phyloP scores from a whole-genome alignment of 2,113 vertebrate species.

The Trochalopteron elliotii region DNA sequence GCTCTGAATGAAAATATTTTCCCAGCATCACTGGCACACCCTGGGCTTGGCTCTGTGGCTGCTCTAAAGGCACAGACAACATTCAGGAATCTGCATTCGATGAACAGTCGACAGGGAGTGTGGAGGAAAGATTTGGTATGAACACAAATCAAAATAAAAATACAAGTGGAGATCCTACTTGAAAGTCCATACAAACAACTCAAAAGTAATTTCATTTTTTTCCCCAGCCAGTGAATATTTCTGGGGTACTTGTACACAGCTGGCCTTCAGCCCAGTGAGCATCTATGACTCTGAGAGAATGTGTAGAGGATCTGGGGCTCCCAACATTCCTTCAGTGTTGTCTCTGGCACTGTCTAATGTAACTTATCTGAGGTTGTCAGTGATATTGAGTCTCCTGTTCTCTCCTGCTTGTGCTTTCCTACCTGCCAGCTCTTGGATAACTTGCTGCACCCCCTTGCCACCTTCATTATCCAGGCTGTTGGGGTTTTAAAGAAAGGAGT shows the following conservation, averaged over 20 bases:
- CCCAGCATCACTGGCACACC: fast-evolving
- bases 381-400: not conserved
- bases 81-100: fast-evolving
- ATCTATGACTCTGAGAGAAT: not conserved
- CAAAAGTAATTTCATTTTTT: not conserved
- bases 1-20: not conserved
- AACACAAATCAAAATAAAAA: not conserved
- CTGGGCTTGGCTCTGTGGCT: not conserved
- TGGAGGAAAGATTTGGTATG: not conserved
- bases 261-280: not conserved
- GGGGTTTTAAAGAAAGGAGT: not conserved
- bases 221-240: not conserved
- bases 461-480: not conserved
- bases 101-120: not conserved
- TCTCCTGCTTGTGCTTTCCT: not conserved
- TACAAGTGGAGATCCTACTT: not conserved
- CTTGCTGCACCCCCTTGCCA: fast-evolving
- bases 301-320: not conserved
- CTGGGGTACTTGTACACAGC: not conserved
- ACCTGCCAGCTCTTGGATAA: not conserved
- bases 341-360: not conserved
- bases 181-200: not conserved
- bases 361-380: not conserved
- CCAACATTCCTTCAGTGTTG: not conserved
- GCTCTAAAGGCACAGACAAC: not conserved